phyloP scores from a whole-genome alignment of 2,888 invertebrate genomes.

The Rhamphomyia laevipes region DNA sequence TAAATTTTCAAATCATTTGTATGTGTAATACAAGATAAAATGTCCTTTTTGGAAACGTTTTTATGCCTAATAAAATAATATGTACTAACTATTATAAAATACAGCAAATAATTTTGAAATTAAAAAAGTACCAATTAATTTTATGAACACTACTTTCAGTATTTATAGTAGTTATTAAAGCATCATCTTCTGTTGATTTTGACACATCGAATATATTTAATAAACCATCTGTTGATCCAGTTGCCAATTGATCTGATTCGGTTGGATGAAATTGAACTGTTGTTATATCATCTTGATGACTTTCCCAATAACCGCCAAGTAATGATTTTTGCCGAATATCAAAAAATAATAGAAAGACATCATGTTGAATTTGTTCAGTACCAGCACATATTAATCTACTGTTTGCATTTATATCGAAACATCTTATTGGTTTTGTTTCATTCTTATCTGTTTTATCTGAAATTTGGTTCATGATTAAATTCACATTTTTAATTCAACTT shows the following conservation, averaged over 20 bases:
- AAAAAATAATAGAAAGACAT: constrained; percentile 70
- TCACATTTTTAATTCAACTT: constrained; percentile 4
- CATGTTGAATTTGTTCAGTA: constrained; percentile 54
- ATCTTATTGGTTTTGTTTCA: constrained; percentile 45
- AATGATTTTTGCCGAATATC: constrained; percentile 52
- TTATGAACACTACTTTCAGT: constrained; percentile 64
- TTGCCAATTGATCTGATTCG: constrained; percentile 52
- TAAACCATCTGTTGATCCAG: constrained; percentile 74
- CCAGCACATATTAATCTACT: constrained; percentile 63
- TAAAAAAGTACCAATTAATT: constrained; percentile 40
- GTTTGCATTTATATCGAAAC: constrained; percentile 63
- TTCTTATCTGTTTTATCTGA: constrained; percentile 18
- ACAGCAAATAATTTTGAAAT: no score
- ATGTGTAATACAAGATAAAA: constrained; percentile 57
- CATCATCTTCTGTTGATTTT: constrained; percentile 64
- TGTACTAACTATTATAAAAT: no score
- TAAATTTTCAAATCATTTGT: constrained; percentile 60
- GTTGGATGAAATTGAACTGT: constrained; percentile 59
- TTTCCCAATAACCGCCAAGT: constrained; percentile 72
- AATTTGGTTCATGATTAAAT: neutral
- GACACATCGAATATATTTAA: constrained; percentile 73
- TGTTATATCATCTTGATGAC: constrained; percentile 72
- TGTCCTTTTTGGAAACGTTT: constrained; percentile 34
- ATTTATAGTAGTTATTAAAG: constrained; percentile 63
- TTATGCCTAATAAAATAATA: constrained; percentile 23